Conservation (phyloP, 2,797 vertebrate genomes). For the Perdix hodgsoniae region DNA sequence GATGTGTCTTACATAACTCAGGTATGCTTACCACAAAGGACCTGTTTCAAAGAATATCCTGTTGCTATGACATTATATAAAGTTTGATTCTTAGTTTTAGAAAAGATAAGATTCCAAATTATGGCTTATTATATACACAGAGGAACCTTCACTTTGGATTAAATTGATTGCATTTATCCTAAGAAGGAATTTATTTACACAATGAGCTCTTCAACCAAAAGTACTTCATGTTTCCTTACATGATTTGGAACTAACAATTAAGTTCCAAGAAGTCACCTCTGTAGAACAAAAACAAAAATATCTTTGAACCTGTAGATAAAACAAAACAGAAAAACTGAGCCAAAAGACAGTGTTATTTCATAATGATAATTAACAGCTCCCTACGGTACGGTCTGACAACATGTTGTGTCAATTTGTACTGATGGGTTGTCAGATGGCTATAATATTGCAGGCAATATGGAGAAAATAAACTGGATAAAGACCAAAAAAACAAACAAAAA, state of each 20-base stretch:
- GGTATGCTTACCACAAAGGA: fast-evolving
- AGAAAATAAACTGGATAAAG: background rate
- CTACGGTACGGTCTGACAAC: background rate
- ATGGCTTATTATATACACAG: background rate
- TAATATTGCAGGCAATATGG: background rate
- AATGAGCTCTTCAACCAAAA: background rate
- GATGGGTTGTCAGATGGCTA: background rate
- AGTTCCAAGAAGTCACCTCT: background rate
- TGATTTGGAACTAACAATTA: background rate
- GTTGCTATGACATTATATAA: background rate
- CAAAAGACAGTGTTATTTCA: background rate
- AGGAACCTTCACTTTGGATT: background rate
- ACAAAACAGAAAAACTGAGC: background rate
- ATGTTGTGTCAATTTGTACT: background rate
- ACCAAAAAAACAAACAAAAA: background rate
- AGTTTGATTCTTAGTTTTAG: background rate
- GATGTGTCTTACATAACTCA: background rate
- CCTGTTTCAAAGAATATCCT: background rate
- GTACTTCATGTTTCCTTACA: background rate
- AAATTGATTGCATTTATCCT: background rate
- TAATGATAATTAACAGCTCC: background rate
- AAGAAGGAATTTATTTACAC: background rate
- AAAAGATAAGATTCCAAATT: background rate
- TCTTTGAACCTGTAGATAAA: background rate
- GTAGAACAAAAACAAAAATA: background rate